phyloP scores from a whole-genome alignment of 2,113 vertebrate species.

The Phrynosoma platyrhinos region DNA sequence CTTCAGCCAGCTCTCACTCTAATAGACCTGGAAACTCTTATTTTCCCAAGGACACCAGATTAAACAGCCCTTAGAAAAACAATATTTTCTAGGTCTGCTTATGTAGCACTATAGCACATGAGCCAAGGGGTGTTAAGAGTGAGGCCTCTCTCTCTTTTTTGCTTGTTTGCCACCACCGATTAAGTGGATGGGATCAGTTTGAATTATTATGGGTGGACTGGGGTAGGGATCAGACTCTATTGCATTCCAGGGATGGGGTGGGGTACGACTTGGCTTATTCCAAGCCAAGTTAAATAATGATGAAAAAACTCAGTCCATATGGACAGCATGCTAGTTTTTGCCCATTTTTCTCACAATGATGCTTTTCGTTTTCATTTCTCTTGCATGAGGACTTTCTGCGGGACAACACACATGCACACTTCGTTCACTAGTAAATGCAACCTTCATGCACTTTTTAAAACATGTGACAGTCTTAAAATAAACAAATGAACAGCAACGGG shows the following conservation, averaged over 20 bases:
- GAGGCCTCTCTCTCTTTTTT: neutral
- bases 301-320: neutral
- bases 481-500: neutral
- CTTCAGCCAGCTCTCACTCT: neutral
- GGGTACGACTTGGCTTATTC: neutral
- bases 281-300: neutral
- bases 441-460: accelerated
- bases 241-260: neutral
- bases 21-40: neutral
- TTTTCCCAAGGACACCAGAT: neutral
- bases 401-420: neutral
- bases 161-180: neutral
- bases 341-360: neutral
- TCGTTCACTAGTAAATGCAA: accelerated
- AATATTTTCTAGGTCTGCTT: neutral
- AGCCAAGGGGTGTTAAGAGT: neutral
- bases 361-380: accelerated
- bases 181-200: neutral
- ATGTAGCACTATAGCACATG: too few species aligned
- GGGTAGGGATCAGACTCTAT: neutral
- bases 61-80: neutral
- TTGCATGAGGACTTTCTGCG: accelerated
- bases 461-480: neutral
- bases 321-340: neutral
- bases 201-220: neutral